Evolutionary conservation across 2,113 vertebrate genomes (phyloP), one percentile per base, ranked within the genome.

Genomic region (Ceyx margarethae): DNA sequence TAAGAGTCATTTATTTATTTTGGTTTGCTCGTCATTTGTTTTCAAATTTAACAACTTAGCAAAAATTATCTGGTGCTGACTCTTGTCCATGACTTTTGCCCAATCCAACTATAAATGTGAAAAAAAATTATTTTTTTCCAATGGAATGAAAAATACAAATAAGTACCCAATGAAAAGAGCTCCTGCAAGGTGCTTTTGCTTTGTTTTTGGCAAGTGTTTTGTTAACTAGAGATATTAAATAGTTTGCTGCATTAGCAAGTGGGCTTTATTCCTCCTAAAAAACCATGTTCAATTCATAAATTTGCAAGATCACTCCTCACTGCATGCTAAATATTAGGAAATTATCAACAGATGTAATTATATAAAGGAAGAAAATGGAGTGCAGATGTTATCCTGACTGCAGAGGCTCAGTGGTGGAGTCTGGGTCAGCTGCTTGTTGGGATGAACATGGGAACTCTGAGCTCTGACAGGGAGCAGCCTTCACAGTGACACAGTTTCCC

Each of bases 361-460:
- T 35, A 91, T 40, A 92, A 91, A 95, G 71, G 79, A 86, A 92
- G 79, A 94, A 95, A 97, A 95, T 4, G 45, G 7, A 82, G 64
- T 62, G 23, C 93, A 95, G 87, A 96, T 81, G 81, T 93, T 73
- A 86, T 51, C 68, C 84, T 25, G 15, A 40, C 69, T 53, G 61
- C 69, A 80, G 79, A 43, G 43, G 77, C 69, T 64, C 67, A 40
- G 22, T 85, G 69, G 80, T 77, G 85, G 53, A 72, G 72, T 64
- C 51, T 78, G n/a, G 53, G 71, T 73, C 86, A 88, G 81, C 45
- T 87, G 14, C 22, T 93, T 79, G 48, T n/a, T 85, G 71, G 57
- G 82, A 94, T 93, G 87, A 93, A 87, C 64, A 88, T 13, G 66
- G 23, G 83, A 93, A 69, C 94, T 90, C 43, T 2, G 46, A 61